Base-by-base conservation (phyloP, 2,113 vertebrate species). In the Dasyprocta punctata region DNA sequence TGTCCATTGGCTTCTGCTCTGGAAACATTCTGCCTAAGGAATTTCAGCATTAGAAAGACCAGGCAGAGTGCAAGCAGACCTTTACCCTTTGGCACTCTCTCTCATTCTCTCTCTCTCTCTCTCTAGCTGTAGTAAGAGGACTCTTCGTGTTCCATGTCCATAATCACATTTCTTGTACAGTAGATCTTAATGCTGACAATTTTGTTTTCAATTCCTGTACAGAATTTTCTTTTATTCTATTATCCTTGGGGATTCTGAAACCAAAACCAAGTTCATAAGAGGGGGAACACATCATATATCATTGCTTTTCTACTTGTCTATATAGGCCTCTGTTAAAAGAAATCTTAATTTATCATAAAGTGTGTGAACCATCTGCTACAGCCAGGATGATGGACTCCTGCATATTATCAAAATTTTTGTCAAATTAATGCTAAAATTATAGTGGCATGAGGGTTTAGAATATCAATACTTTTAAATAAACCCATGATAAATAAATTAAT, bases 131-230 rank as follows among this genome's bases (percentile, higher is more conserved):
- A 67, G 65, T n/a, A 16, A 7, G 16, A 56, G 8, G 0, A 3
- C 0, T 22, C 3, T 2, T 20, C 71, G 0, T 71, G 11, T 61
- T 56, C 33, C n/a, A 44, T 2, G 6, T 0, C 6, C 11, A 26
- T 28, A 30, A n/a, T 52, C 30, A 19, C 4, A 28, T 1, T 2
- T 71, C 14, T 5, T 30, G 8, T 16, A 24, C 44, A 36, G n/a
- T 36, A 28, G 1, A 33, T 36, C 7, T 63, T 75, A 16, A 10
- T 73, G 49, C 0, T 33, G 17, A 65, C 11, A 36, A 19, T 86
- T 54, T 19, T 2, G 5, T n/a, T 84, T 49, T 63, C 11, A 94
- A 8, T 86, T 41, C 0, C 1, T 41, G 11, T 54, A 44, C 36
- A 36, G 33, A 24, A 5, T 56, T 16, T 75, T 49, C 19, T 14